These are phyloP conservation scores for Probosciger aterrimus DNA, from an alignment of 2,113 vertebrate genomes.

Conservation along the genomic window DNA sequence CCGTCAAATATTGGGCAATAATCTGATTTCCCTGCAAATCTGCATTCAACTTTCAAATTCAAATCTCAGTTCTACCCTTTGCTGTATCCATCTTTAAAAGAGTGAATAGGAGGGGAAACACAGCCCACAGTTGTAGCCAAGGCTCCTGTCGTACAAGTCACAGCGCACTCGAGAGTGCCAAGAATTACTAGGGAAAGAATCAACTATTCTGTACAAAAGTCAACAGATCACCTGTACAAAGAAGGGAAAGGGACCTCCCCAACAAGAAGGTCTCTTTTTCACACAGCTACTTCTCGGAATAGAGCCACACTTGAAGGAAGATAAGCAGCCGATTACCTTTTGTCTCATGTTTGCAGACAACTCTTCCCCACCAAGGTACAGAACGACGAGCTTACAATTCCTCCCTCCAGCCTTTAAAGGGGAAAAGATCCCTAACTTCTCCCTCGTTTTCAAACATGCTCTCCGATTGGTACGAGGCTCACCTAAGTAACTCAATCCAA, in stretches of 20 bases:
- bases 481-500: background rate
- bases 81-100: background rate
- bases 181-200: background rate
- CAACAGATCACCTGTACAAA: background rate
- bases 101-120: background rate
- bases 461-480: fast-evolving
- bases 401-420: background rate
- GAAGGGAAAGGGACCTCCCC: background rate
- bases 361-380: background rate
- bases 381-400: background rate
- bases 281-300: background rate
- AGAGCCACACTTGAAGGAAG: background rate
- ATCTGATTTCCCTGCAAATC: constrained; percentile 25
- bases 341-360: background rate
- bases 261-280: background rate
- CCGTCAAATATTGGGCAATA: background rate
- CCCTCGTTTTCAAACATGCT: fast-evolving
- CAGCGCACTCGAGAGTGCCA: background rate
- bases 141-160: background rate
- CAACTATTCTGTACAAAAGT: background rate
- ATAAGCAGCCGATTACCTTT: background rate
- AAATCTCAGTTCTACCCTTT: background rate
- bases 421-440: fast-evolving
- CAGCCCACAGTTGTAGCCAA: background rate
- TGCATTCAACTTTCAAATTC: constrained; percentile 3